These are phyloP conservation scores for Scaptomyza montana DNA, from an alignment of 1,140 invertebrate species.

Conservation along the genomic window DNA sequence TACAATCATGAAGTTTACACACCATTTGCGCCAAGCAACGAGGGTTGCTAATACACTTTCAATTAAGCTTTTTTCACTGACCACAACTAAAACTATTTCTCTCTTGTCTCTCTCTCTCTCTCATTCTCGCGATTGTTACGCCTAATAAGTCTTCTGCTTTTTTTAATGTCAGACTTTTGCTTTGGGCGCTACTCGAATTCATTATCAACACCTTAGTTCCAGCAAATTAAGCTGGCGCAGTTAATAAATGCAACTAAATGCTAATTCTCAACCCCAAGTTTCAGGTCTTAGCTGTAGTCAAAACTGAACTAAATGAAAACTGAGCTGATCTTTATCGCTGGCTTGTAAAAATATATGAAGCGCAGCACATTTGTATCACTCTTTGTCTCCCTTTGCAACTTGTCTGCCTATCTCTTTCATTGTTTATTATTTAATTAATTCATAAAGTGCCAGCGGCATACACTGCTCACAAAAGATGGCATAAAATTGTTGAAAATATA, in stretches of 20 bases:
- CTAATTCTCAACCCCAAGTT: conserved; percentile 47
- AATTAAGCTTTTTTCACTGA: conserved; percentile 9
- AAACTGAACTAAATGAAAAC: conserved; percentile 32
- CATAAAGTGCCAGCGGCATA: conserved; percentile 50
- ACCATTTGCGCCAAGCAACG: conserved; percentile 59
- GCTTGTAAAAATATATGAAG: conserved; percentile 52
- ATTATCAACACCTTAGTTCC: conserved; percentile 82
- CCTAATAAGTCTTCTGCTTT: conserved; percentile 30
- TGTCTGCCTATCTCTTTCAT: conserved; percentile 7
- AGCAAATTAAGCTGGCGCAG: conserved; percentile 73
- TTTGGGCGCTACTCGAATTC: conserved; percentile 34
- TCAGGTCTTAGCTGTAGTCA: background rate
- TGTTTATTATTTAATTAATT: conserved; percentile 77
- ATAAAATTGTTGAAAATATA: too few species aligned
- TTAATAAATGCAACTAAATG: conserved; percentile 75
- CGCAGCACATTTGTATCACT: conserved; percentile 31
- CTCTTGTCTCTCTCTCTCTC: background rate
- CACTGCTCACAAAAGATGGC: conserved; percentile 8
- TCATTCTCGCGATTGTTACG: conserved; percentile 3
- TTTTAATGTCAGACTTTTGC: conserved; percentile 27
- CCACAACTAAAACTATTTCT: background rate
- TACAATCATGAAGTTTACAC: conserved; percentile 83
- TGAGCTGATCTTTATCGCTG: conserved; percentile 64
- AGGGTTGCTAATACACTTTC: conserved; percentile 30
- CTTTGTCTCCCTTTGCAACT: conserved; percentile 12